A percentile compares a stretch with the other conserved stretches of the same genome.
Evolutionary conservation across 2,113 vertebrate genomes (phyloP).

Genomic region (Urocynchramus pylzowi): DNA sequence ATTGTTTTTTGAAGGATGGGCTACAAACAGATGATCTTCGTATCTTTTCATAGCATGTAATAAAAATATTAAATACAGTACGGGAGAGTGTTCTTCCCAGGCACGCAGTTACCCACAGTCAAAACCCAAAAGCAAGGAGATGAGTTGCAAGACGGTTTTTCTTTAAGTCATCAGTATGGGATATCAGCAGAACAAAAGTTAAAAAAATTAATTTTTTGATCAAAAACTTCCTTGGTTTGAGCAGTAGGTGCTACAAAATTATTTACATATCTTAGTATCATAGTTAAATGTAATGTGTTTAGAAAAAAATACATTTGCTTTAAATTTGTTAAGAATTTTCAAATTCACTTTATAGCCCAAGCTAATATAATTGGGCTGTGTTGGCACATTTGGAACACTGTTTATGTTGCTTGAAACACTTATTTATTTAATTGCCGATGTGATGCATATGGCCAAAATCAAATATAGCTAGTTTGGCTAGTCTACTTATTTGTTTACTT

Average conservation of each 20-base stretch:
- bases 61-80: constrained; percentile 93
- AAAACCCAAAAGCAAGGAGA: constrained; percentile 99
- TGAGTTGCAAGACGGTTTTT: constrained; percentile 96
- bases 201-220: constrained; percentile 83
- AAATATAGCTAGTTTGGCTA: constrained; percentile 99
- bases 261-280: constrained; percentile 99
- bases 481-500: constrained; percentile 99
- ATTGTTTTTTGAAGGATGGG: constrained; percentile 99
- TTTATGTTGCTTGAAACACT: constrained; percentile 91
- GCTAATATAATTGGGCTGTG: constrained; percentile 83
- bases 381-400: constrained; percentile 89
- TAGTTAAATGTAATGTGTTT: constrained; percentile 98
- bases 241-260: constrained; percentile 99
- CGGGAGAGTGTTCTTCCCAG: constrained; percentile 91
- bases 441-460: constrained; percentile 99
- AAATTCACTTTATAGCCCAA: constrained; percentile 84
- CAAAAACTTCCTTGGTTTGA: constrained; percentile 98
- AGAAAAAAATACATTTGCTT: constrained; percentile 95
- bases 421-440: constrained; percentile 96
- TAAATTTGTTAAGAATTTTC: constrained; percentile 90
- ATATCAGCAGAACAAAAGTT: constrained; percentile 92
- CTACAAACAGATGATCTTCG: constrained; percentile 99
- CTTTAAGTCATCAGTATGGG: constrained; percentile 96
- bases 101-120: constrained; percentile 96
- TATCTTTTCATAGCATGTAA: constrained; percentile 99